Percentiles rank a stretch among this genome's conserved stretches.
Conservation (phyloP, 2,797 vertebrate species). For the Ataeniobius toweri region DNA sequence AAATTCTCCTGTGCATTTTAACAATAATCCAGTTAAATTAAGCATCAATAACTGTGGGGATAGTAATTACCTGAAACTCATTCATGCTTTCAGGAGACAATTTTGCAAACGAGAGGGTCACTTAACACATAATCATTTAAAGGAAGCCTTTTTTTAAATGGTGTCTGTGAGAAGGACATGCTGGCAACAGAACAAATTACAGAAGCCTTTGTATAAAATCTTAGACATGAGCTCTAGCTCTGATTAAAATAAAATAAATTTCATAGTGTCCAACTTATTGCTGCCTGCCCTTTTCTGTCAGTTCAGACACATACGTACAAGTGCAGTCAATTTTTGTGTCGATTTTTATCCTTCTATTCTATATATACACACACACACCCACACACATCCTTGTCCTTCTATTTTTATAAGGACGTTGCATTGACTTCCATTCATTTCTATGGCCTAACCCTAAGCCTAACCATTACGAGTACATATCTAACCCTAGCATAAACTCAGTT, state of each 20-base stretch:
- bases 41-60: conserved; percentile 27
- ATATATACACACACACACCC: conserved; percentile 8
- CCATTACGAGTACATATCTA: no score
- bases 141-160: conserved; percentile 11
- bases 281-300: conserved; percentile 8
- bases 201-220: conserved; percentile 8
- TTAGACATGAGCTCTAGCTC: conserved; percentile 28
- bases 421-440: no score
- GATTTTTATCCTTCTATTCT: neutral
- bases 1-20: conserved; percentile 6
- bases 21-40: conserved; percentile 36
- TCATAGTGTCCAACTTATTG: conserved; percentile 21
- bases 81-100: conserved; percentile 33
- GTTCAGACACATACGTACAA: conserved; percentile 10
- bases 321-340: conserved; percentile 11
- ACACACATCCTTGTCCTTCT: neutral
- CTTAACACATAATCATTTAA: conserved; percentile 31
- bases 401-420: no score
- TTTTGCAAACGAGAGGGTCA: conserved; percentile 43
- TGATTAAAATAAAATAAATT: conserved; percentile 35
- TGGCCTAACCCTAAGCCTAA: no score
- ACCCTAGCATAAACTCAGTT: no score
- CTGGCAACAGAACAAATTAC: conserved; percentile 23
- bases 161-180: conserved; percentile 5
- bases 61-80: conserved; percentile 33